Base-by-base conservation (phyloP, 2,113 vertebrate species). In the Caranx ignobilis region DNA sequence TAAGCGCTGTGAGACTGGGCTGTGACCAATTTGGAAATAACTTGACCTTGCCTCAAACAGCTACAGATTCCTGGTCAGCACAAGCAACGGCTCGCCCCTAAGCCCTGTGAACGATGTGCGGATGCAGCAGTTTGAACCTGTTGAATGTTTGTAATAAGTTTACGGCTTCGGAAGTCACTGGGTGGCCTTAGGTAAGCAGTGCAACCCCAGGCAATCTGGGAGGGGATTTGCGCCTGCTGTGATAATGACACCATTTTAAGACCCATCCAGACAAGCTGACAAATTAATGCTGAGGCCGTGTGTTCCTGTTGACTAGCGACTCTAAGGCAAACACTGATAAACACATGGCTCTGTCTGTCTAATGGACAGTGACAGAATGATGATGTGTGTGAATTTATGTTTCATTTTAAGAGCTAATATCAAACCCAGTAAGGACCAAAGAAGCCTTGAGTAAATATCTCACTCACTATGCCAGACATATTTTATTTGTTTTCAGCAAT, bases 161-260 rank as follows among this genome's bases (percentile, higher is more conserved):
- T 85, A 71, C 47, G 71, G 71, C 73, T 82, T 79, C 85, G 35
- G 47, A 66, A 81, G 69, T 71, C n/a, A 4, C 76, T 66, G 71
- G 70, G 83, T 79, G 74, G 77, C 63, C 78, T 69, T 54, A 77
- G 81, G 77, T 87, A 73, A 77, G 71, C 71, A 68, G 59, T 6
- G 75, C 68, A 77, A 78, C 90, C 79, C 84, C 70, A 77, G 77
- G 84, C 71, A 80, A 84, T 86, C 86, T 84, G 77, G 69, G 41
- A 83, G 77, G 41, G 39, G 87, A 85, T 90, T 83, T 85, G 56
- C 11, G 16, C 89, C 86, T 59, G 83, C 88, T 90, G 89, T 77
- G 91, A 87, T 93, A 90, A 92, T 88, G 84, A 89, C 85, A 82
- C 39, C 41, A 62, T 67, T 91, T 88, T 87, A 88, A 92, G 65